Base-by-base conservation (phyloP, 2,888 invertebrate species). In the Disparrhopalites patrizii region DNA sequence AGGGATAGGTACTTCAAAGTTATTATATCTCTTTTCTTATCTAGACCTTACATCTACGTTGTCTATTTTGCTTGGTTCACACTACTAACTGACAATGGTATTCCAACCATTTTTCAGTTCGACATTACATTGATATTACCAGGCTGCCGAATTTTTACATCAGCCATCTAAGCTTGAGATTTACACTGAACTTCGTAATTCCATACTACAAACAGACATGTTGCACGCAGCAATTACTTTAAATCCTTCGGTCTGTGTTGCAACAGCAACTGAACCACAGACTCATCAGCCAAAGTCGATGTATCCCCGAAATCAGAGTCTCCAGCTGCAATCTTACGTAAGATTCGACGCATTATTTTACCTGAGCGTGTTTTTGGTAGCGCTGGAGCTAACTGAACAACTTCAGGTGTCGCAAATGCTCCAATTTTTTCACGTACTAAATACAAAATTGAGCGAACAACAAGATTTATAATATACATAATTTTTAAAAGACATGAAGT, bases 361-460 rank as follows among this genome's bases (percentile, higher is more conserved):
- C 99, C 99, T 0, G 97, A 97, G 55, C 97, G 85, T 0, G 97
- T 97, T 81, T 98, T 97, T 0, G 99, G 99, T 70, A 99, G 82
- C 0, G 89, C 91, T 0, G 95, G 93, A 0, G 97, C 96, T 79
- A 91, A 86, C 75, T 99, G 98, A 66, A 99, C 88, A 38, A 89
- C 86, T 78, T 98, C 98, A 0, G 98, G 98, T 76, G 90, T 87
- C 0, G 98, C 98, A 79, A 99, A 96, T 0, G 97, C 91, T 1
- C 98, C 98, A 76, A 98, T 98, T 76, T 90, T 88, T 74, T 87
- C 86, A 54, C 98, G 86, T 0, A 98, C 94, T 81, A 85, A 80
- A 76, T 40, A 43, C 28, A 43, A 30, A 66, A 27, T 50, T 47
- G 23, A 47, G 2, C 8, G 8, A n/a, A 23, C 27, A 15, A 20